These are phyloP conservation scores for Ceratosolen solmsi DNA, from an alignment of 1,140 invertebrate genomes.

Conservation along the genomic window DNA sequence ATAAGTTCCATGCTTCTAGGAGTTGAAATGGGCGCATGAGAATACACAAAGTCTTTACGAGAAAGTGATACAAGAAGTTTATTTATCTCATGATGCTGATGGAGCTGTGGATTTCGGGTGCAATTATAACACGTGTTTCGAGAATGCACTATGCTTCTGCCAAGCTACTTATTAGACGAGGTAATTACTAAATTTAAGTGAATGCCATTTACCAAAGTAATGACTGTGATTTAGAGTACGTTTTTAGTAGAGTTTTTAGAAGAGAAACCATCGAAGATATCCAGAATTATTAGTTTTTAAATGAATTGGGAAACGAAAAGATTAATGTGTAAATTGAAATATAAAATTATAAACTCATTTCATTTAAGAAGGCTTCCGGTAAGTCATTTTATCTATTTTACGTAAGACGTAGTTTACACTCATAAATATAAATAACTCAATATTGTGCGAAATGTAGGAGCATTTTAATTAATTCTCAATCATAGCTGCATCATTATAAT, in stretches of 20 bases:
- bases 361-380: too few species aligned
- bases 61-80: constrained; percentile 8
- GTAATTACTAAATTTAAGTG: background rate
- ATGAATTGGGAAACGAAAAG: background rate
- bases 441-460: too few species aligned
- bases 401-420: too few species aligned
- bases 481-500: too few species aligned
- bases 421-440: too few species aligned
- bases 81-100: background rate
- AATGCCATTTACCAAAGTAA: background rate
- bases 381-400: too few species aligned
- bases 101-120: background rate
- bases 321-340: background rate
- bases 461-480: too few species aligned
- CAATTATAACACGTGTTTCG: background rate
- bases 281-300: background rate
- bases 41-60: background rate
- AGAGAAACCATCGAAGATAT: background rate
- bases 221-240: background rate
- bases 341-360: background rate
- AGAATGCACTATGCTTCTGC: background rate
- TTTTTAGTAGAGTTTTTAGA: too few species aligned
- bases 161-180: background rate
- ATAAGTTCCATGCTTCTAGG: background rate
- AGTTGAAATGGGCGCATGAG: background rate